Base-by-base conservation (phyloP, 2,797 vertebrate genomes). In the Tapirus indicus region DNA sequence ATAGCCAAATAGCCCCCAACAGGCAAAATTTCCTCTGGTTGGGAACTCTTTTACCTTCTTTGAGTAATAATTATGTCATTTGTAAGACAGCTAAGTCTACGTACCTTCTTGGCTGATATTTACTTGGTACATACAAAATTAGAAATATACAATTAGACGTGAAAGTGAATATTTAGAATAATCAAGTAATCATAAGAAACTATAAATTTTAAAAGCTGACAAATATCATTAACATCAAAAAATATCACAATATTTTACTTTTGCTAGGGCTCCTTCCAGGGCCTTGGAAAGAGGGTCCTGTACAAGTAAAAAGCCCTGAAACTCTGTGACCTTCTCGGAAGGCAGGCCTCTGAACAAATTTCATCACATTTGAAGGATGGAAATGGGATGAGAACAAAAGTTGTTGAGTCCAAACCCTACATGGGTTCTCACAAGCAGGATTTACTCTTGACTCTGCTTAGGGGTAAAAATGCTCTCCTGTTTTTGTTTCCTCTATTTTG, bases 161-260 rank as follows among this genome's bases (percentile, higher is more conserved):
- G 18, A 92, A 80, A 75, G 17, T 88, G 20, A 62, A 77, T 52
- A 56, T 88, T 83, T 86, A 62, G 54, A 93, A 78, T 89, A 44
- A 93, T 69, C 14, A 72, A 64, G 27, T 80, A 69, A 87, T 84
- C 21, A 77, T 29, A 91, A 79, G 7, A 16, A 88, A 35, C 23
- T 23, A 77, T 52, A 25, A 35, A 58, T 69, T 78, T 68, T 47
- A 54, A 92, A 66, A 71, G 21, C 64, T 17, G 10, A 14, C 4
- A n/a, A 56, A 25, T 68, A 58, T 54, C 1, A 69, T 68, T 71
- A n/a, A 27, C 2, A 68, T 35, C 6, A 54, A 66, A 87, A 71
- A 32, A 32, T 27, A 60, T 9, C 5, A 64, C 60, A 49, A 35
- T 21, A 41, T 44, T 92, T 79, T 79, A 1, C 7, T 92, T 83